phyloP scores from a whole-genome alignment of 2,888 invertebrate species.

The Pachliopta kotzebuea region DNA sequence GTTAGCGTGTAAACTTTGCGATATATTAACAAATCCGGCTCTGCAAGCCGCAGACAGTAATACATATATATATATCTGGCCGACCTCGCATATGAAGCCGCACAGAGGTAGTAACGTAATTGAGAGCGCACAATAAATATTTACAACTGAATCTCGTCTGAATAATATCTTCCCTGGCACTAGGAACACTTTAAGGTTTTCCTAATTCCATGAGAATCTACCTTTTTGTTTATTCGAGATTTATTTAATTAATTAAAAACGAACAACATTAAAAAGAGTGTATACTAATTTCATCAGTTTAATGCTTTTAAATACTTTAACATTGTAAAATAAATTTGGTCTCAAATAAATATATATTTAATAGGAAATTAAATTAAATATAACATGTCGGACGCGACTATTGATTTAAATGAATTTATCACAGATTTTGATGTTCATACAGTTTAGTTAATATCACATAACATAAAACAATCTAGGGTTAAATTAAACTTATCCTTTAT shows the following conservation, averaged over 20 bases:
- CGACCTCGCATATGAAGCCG: slow-evolving; percentile 60
- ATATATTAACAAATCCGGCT: neutral
- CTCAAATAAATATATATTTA: neutral
- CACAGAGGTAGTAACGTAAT: slow-evolving; percentile 45
- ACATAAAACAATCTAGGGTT: no score
- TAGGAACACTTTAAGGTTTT: slow-evolving; percentile 13
- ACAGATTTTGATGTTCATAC: neutral
- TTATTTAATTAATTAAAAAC: no score
- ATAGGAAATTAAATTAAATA: no score
- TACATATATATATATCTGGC: slow-evolving; percentile 49
- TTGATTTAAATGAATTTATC: neutral
- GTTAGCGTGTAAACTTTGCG: no score
- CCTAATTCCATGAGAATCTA: neutral
- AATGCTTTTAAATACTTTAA: no score
- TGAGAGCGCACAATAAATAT: slow-evolving; percentile 45
- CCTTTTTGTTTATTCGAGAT: neutral
- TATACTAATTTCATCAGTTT: no score
- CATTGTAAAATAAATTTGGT: neutral
- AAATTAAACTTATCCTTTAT: no score
- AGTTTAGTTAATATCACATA: neutral
- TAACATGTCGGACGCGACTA: neutral
- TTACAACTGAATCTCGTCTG: slow-evolving; percentile 35
- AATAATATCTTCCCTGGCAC: slow-evolving; percentile 17
- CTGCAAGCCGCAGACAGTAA: slow-evolving; percentile 25
- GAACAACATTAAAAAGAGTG: no score